Base-by-base conservation (phyloP, 1,140 invertebrate species). In the Drosophila sproati region DNA sequence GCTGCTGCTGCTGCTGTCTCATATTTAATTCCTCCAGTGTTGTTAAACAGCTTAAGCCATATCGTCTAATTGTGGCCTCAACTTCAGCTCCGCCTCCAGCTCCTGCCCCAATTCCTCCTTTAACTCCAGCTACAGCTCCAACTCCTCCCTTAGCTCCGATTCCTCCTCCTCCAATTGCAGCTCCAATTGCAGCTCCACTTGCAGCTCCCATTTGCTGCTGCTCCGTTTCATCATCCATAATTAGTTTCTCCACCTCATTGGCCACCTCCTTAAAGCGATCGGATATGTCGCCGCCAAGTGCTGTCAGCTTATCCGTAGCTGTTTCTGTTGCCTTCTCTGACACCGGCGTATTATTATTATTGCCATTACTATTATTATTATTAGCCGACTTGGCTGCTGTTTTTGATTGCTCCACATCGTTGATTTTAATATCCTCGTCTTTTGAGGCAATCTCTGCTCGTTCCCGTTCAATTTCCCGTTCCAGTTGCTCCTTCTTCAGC, bases 191-290 rank as follows among this genome's bases (percentile, higher is more conserved):
- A 12, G 12, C 12, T 12, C 12, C 12, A 12, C 12, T 20, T 20
- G 20, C 20, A 20, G 20, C 20, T 20, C 20, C 20, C 20, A 20
- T 20, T 41, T 41, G 39, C 2, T 5, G 39, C 8, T 5, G 8
- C 4, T 3, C 39, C 10, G 39, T 7, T n/a, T 94, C 95, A 78
- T 96, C 95, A 54, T 96, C 95, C 37, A 95, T 95, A 70, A 96
- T 95, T 39, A 96, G 91, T 91, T 96, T 96, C 8, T 96, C 95
- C 2, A 97, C 96, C 50, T 96, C 95, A 82, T 95, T 95, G 2
- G 95, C 95, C 34, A 95, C 95, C 91, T 96, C 95, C 77, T 96
- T 95, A 92, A 97, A 94, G 75, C 94, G 93, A 71, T 95, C 95
- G 41, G 95, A 89, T 34, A 92, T 77, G 20, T 92, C 91, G 4